Percentiles rank a stretch among this genome's conserved stretches.
Evolutionary conservation across 2,888 invertebrate species (phyloP).

Genomic region (Tenthredo notha): DNA sequence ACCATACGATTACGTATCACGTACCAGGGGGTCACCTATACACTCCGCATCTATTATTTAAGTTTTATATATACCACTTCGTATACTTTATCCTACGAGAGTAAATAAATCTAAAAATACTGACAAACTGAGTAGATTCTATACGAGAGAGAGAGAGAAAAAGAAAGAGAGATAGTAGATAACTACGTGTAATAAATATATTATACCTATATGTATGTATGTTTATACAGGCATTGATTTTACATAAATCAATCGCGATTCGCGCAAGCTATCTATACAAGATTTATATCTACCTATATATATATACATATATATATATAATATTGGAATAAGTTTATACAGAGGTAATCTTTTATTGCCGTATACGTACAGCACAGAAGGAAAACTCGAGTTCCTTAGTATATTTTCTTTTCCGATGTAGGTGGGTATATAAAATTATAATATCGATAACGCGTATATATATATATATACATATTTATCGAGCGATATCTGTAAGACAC

Average conservation of each 20-base stretch:
- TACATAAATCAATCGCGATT: conserved; percentile 21
- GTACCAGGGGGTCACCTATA: not conserved
- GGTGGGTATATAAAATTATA: no score
- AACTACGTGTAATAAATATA: conserved; percentile 25
- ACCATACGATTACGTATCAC: not conserved
- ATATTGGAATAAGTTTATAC: not conserved
- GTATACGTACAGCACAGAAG: no score
- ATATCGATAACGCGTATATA: no score
- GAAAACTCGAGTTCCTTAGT: not conserved
- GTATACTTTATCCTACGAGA: not conserved
- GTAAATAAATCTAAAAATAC: conserved; percentile 8
- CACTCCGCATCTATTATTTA: not conserved
- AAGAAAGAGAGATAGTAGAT: not conserved
- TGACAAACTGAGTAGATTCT: not conserved
- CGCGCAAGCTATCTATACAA: not conserved
- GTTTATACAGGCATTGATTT: not conserved
- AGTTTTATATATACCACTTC: not conserved
- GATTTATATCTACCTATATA: no score
- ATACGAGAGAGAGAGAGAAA: no score
- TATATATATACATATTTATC: no score
- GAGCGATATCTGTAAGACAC: no score
- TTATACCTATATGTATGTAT: not conserved
- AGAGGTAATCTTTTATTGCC: conserved; percentile 10
- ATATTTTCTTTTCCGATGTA: not conserved
- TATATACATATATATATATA: not conserved